Percentiles rank a stretch among this genome's conserved stretches.
Conservation (phyloP, 2,113 vertebrate species). For the Steatornis caripensis region DNA sequence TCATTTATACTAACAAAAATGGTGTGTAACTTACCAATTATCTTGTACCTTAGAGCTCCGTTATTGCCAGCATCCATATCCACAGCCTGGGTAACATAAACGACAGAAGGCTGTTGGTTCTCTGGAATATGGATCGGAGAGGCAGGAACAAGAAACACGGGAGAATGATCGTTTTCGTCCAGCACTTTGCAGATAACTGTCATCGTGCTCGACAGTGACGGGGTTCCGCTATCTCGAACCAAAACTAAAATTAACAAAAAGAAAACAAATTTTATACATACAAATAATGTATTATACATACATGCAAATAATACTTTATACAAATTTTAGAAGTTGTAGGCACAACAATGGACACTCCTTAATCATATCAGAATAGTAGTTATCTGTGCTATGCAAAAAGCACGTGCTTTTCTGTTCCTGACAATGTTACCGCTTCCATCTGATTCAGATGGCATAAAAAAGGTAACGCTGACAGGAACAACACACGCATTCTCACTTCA, state of each 20-base stretch:
- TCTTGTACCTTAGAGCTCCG: constrained; percentile 78
- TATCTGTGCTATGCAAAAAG: not conserved
- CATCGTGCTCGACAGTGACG: constrained; percentile 71
- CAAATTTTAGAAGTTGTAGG: no score
- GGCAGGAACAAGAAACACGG: constrained; percentile 73
- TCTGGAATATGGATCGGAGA: constrained; percentile 80
- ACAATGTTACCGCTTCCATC: not conserved
- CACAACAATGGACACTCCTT: not conserved
- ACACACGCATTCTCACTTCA: not conserved
- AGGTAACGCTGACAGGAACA: not conserved
- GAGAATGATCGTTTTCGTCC: constrained; percentile 88
- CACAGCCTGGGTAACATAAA: constrained; percentile 73
- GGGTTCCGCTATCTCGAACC: constrained; percentile 78
- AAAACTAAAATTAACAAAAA: constrained; percentile 74
- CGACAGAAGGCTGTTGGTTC: constrained; percentile 79
- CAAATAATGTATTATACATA: no score
- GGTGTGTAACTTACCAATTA: constrained; percentile 74
- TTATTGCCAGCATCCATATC: constrained; percentile 84
- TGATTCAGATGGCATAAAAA: not conserved
- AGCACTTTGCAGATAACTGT: constrained; percentile 80
- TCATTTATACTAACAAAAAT: not conserved
- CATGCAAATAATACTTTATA: no score
- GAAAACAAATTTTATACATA: not conserved
- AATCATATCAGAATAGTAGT: not conserved
- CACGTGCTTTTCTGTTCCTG: not conserved